These are phyloP conservation scores for Catharus fuscescens DNA, from an alignment of 2,113 vertebrate genomes.

Conservation along the genomic window DNA sequence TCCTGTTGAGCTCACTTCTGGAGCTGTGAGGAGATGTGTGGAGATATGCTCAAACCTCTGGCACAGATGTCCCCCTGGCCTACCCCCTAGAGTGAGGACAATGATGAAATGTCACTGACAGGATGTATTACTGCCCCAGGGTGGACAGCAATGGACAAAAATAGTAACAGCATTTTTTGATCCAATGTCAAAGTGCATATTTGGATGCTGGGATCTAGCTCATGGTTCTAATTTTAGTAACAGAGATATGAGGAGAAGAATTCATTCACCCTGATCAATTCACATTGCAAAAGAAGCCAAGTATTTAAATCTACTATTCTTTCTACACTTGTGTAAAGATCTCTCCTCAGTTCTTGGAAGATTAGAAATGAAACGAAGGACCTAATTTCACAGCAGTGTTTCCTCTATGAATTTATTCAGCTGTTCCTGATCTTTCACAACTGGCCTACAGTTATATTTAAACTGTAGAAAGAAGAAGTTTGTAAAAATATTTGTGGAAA, in stretches of 20 bases:
- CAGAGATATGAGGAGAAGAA: neutral
- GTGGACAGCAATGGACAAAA: neutral
- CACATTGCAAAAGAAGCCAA: neutral
- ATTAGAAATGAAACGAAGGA: neutral
- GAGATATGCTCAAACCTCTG: neutral
- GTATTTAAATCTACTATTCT: neutral
- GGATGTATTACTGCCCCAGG: fast-evolving
- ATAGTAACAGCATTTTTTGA: neutral
- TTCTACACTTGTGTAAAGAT: neutral
- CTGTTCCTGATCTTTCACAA: neutral
- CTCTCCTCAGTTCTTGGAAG: neutral
- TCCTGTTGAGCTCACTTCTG: neutral
- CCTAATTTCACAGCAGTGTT: neutral
- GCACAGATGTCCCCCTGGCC: neutral
- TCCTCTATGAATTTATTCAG: neutral
- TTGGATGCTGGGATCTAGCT: neutral
- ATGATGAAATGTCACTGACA: neutral
- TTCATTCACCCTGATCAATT: neutral
- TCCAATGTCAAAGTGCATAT: neutral
- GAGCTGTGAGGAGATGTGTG: neutral
- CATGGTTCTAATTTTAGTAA: neutral
- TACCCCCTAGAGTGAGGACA: fast-evolving
- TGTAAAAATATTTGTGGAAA: neutral
- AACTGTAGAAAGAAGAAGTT: neutral
- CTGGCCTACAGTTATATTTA: neutral